Base-by-base conservation (phyloP, 1,140 invertebrate species). In the Lordiphosa stackelbergi region DNA sequence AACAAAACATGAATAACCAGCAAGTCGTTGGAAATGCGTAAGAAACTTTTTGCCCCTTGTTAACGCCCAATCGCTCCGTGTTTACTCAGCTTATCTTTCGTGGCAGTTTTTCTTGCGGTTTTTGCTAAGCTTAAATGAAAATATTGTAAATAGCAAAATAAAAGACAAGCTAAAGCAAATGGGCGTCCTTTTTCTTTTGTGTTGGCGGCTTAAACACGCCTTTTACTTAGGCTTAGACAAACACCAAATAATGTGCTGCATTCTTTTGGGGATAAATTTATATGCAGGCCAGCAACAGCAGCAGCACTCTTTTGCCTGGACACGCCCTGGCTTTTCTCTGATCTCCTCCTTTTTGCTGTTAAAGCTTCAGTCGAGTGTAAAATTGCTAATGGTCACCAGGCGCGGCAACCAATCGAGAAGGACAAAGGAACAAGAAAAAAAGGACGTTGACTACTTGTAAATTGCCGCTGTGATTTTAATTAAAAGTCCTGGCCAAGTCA, bases 381-480 rank as follows among this genome's bases (percentile, higher is more conserved):
- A 81, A 81, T 81, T 81, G 77, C 72, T 77, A 73, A 77, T 83
- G 77, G 77, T 68, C 68, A 31, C 28, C 28, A 31, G 28, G 28
- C 28, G 28, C 28, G 28, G 28, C 28, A 31, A 66, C 61, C 56
- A 53, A 43, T 58, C 56, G 38, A 42, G 45, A 48, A 56, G 28
- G 28, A 31, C 13, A 13, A 31, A 37, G 47, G 42, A 37, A 37
- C 16, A 16, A 41, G 51, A 53, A 69, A 53, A 49, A 60, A 47
- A 46, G 53, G 46, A 71, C 52, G 61, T 55, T 66, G 55, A 60
- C 66, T 71, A 55, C 40, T 73, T 42, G 62, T 70, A 81, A 74
- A 79, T 74, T 69, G 74, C 53, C 53, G 54, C 74, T 64, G 57
- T 83, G 77, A 83, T 79, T 79, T 79, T 79, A 83, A 79, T 83